Evolutionary conservation across 2,797 vertebrate species (phyloP).

Genomic region (Alcedo quadribrachys): DNA sequence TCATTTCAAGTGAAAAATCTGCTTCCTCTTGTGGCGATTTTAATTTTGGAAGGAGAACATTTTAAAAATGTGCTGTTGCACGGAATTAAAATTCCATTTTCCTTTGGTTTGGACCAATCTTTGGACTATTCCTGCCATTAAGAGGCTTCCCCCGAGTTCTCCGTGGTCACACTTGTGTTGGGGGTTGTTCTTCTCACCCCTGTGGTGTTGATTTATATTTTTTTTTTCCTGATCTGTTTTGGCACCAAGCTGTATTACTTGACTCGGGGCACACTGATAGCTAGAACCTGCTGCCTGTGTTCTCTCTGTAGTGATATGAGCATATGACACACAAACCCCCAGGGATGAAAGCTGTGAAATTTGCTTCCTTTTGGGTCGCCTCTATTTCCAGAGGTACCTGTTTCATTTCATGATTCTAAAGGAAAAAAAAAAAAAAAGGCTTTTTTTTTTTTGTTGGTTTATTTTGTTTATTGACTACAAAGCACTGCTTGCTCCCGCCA

Average conservation of each 20-base stretch:
- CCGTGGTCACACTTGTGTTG: neutral
- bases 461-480: neutral
- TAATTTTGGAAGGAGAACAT: conserved; percentile 12
- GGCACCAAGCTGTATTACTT: neutral
- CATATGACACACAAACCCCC: neutral
- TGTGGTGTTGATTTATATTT: neutral
- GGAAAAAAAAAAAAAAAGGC: neutral
- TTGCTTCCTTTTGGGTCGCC: neutral
- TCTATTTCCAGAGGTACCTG: neutral
- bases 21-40: conserved; percentile 19
- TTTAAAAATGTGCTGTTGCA: neutral
- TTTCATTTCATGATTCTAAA: neutral
- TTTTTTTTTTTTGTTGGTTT: neutral
- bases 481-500: neutral
- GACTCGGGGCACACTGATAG: neutral
- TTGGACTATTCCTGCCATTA: neutral
- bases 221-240: conserved; percentile 35
- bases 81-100: neutral
- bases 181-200: neutral
- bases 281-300: neutral
- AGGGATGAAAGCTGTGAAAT: neutral
- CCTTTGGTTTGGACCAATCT: neutral
- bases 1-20: conserved; percentile 8
- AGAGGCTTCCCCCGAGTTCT: neutral
- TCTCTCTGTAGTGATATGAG: neutral